Evolutionary conservation across 1,140 invertebrate species (phyloP), one percentile per base, ranked within the genome.

Genomic region (Drosophila paulistorum): DNA sequence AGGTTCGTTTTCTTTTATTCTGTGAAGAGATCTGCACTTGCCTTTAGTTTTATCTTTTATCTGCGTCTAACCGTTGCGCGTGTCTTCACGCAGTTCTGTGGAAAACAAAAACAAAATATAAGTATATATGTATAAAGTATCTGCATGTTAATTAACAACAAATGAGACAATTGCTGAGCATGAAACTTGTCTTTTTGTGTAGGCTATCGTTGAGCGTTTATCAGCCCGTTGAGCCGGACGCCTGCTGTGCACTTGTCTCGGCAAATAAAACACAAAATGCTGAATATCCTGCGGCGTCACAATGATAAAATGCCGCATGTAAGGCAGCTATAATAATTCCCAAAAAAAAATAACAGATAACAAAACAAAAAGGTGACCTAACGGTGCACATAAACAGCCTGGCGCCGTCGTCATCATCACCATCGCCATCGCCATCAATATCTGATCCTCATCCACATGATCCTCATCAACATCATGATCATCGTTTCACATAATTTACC

Each of bases 71-170:
- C 65, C 7, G 73, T 71, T 73, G 74, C 65, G 80, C 80, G 81
- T 73, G 80, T 84, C 68, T 80, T 70, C 51, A 62, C 64, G 48
- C 60, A 79, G 20, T 84, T 87, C 80, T 13, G 51, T 65, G 74
- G 71, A 89, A 89, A 55, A 72, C 60, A 55, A 55, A 55, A 20
- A 61, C 0, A 48, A 48, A 48, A 23, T 23, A 26, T 26, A 48
- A 2, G 17, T 26, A 51, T 11, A 23, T 51, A 51, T 11, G 11
- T 51, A 51, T 51, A 23, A 51, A 51, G 48, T 45, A 72, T 68
- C 79, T 59, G 66, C 70, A 79, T 73, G 65, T 76, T 89, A 87
- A 87, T 87, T 87, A 89, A 73, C 65, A 63, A 54, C 80, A 80
- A 87, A 74, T 70, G 79, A 69, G 73, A 83, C 66, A 70, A 75